Conservation (phyloP, 2,113 vertebrate species). For the Trochalopteron elliotii region DNA sequence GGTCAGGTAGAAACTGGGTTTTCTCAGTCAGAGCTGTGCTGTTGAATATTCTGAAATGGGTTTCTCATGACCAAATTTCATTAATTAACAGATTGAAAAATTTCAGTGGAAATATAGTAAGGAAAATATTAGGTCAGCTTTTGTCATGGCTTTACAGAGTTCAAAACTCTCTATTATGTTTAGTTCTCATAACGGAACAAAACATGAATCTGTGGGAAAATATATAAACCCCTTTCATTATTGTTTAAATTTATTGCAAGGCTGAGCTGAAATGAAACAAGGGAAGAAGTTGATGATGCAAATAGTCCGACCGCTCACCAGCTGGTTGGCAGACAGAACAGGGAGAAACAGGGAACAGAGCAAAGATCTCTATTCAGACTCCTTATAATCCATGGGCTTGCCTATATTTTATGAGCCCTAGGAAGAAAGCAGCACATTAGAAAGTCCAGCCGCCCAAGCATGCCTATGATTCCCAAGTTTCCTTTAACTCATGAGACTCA, state of each 20-base stretch:
- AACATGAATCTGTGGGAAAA: not conserved
- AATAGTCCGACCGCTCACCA: not conserved
- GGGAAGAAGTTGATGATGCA: not conserved
- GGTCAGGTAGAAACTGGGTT: not conserved
- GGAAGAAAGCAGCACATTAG: not conserved
- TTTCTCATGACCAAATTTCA: not conserved
- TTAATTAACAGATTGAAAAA: not conserved
- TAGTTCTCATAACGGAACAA: not conserved
- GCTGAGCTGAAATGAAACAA: not conserved
- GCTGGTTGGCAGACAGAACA: not conserved
- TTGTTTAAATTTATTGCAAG: not conserved
- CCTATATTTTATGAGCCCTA: not conserved
- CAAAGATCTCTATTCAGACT: not conserved
- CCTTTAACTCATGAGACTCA: not conserved
- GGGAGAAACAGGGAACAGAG: not conserved
- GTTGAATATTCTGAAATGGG: not conserved
- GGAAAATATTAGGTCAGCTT: not conserved
- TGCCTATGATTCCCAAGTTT: not conserved
- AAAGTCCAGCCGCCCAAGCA: not conserved
- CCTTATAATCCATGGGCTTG: not conserved
- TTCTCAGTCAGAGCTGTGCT: not conserved
- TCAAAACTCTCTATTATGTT: not conserved
- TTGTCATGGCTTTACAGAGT: not conserved
- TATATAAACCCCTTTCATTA: rapidly evolving
- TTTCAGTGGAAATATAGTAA: not conserved